Conservation (phyloP, 2,113 vertebrate species). For the Cryptotis parvus region DNA sequence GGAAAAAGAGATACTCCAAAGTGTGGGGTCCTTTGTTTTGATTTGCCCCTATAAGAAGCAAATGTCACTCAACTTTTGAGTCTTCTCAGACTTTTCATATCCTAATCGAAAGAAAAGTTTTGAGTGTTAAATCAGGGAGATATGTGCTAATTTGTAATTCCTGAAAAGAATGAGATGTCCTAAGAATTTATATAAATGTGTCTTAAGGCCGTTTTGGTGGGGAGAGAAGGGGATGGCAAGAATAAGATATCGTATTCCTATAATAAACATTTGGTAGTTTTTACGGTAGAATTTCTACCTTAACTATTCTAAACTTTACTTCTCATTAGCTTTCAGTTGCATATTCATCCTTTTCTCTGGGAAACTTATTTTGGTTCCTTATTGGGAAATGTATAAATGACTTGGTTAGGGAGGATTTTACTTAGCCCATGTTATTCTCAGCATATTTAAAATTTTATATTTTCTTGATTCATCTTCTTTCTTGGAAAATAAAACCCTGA, state of each 20-base stretch:
- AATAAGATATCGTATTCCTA: neutral
- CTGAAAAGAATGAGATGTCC: neutral
- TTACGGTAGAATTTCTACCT: neutral
- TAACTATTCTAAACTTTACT: neutral
- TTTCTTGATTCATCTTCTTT: neutral
- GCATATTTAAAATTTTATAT: neutral
- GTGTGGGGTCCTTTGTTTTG: neutral
- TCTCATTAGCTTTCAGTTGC: neutral
- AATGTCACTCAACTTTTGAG: neutral
- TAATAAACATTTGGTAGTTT: neutral
- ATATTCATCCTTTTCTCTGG: neutral
- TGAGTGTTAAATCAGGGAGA: neutral
- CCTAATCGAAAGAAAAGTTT: neutral
- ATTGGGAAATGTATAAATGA: neutral
- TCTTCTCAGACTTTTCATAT: neutral
- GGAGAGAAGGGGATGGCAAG: neutral
- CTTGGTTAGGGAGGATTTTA: neutral
- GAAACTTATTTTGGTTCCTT: conserved; percentile 28
- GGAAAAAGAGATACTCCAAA: neutral
- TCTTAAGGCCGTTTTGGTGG: neutral
- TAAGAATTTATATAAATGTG: neutral
- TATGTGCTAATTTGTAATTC: neutral
- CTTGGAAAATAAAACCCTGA: neutral
- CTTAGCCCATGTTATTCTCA: neutral
- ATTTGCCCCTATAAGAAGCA: neutral